Evolutionary conservation across 30 jellyfish, hydroid and myxozoan genomes (phyloP), one percentile per base, ranked within the genome.

Genomic region (Aurelia sp.): DNA sequence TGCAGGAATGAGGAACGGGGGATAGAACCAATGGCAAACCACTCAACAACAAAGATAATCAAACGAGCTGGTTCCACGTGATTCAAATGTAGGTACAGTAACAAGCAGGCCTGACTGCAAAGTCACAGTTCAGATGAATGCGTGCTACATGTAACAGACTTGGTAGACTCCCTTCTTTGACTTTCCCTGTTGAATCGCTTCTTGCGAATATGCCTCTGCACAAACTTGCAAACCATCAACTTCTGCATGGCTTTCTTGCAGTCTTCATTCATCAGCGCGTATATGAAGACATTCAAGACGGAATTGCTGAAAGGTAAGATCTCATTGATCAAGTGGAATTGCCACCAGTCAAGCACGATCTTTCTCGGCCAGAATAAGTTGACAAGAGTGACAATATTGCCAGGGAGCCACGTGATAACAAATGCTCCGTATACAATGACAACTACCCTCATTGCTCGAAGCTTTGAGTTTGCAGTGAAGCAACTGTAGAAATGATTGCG

Each of bases 361-460:
- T n/a, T 41, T 67, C 64, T 58, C 9, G 61, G 30, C 69, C 69
- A 15, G 35, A 59, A 58, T 41, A 23, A 37, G 15, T 75, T 61
- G 35, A 67, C 61, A 23, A 68, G 23, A 47, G 79, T 44, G 33
- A 75, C 35, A 20, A 77, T 48, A 64, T 60, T 86, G 20, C 68
- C 65, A 33, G 96, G 96, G 0, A 78, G 48, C 91, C 89, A 87
- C 37, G 93, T 76, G 16, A 76, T 57, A 1, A 87, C 37, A 19
- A 77, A 87, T 60, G 96, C 78, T 10, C 96, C 96, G 37, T 87
- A 87, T 8, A 87, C 91, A 41, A 78, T 85, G 51, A 78, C 23
- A 52, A 87, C 88, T 7, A 67, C 83, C 53, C 72, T 78, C 16
- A 87, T 66, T 4, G 69, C 69, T 59, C 69, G 69, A 6, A 59